Percentiles rank a stretch among this genome's conserved stretches.
Evolutionary conservation across 2,797 vertebrate genomes (phyloP).

Genomic region (Synanceia verrucosa): DNA sequence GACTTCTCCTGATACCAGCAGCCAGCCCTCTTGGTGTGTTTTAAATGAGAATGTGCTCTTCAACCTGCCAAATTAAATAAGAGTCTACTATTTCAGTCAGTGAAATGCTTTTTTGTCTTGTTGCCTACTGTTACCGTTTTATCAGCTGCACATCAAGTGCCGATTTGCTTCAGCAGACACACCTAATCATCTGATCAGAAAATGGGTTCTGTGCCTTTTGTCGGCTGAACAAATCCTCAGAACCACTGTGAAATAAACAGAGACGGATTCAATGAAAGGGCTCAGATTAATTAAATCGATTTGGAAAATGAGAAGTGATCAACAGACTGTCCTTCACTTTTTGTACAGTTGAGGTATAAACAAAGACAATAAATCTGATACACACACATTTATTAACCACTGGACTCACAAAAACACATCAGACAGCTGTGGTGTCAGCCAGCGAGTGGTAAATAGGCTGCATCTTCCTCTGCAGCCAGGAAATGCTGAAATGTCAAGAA

Average conservation of each 20-base stretch:
- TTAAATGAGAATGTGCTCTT: slow-evolving; percentile 4
- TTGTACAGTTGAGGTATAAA: slow-evolving; percentile 24
- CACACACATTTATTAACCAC: background rate
- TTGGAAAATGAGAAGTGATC: background rate
- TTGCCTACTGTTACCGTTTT: slow-evolving; percentile 14
- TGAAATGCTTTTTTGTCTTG: slow-evolving; percentile 32
- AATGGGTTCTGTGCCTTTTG: background rate
- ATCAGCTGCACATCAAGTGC: slow-evolving; percentile 14
- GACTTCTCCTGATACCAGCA: background rate
- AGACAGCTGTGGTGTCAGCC: background rate
- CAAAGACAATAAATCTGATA: background rate
- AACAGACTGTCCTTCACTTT: slow-evolving; percentile 20
- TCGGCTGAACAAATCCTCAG: background rate
- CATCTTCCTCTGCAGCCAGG: background rate
- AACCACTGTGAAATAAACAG: background rate
- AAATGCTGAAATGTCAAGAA: background rate
- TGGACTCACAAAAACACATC: background rate
- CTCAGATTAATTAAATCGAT: slow-evolving; percentile 2
- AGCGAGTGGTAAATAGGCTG: background rate
- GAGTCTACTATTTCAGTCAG: slow-evolving; percentile 3
- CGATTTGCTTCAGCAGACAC: slow-evolving; percentile 18
- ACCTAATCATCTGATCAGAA: slow-evolving; percentile 11
- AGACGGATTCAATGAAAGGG: slow-evolving; percentile 1
- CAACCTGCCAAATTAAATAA: slow-evolving; percentile 10
- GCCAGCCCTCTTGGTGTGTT: background rate